Evolutionary conservation across 2,113 vertebrate species (phyloP).

Genomic region (Colistium nudipinnis): DNA sequence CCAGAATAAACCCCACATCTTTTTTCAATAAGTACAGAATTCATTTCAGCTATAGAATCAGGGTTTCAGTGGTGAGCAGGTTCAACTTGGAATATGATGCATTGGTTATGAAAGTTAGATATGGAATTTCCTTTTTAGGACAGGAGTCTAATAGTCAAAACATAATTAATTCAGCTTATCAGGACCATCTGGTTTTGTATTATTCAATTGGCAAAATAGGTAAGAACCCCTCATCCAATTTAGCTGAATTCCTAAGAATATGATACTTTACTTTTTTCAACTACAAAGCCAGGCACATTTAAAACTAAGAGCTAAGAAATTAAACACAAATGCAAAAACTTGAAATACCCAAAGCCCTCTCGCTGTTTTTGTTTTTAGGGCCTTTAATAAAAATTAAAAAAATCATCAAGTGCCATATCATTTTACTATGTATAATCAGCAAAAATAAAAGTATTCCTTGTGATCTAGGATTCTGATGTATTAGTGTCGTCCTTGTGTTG

Average conservation of each 20-base stretch:
- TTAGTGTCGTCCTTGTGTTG: background rate
- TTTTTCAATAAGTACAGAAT: conserved; percentile 40
- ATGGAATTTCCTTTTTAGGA: background rate
- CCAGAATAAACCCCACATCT: conserved; percentile 4
- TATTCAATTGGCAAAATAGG: background rate
- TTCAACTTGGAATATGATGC: conserved; percentile 32
- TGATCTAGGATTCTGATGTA: background rate
- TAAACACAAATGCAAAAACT: background rate
- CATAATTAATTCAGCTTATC: background rate
- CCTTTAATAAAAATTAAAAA: too few relatives aligned
- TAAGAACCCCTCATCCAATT: background rate
- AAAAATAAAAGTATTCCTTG: background rate
- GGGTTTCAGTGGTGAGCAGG: conserved; percentile 37
- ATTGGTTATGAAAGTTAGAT: conserved; percentile 21
- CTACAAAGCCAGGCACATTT: background rate
- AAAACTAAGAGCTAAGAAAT: background rate
- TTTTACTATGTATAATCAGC: too few relatives aligned
- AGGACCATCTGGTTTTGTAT: background rate
- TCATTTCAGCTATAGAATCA: background rate
- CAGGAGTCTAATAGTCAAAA: background rate
- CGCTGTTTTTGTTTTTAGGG: too few relatives aligned
- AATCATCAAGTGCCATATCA: too few relatives aligned
- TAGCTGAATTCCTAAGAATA: background rate
- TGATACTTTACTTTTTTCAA: too few relatives aligned
- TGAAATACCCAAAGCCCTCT: too few relatives aligned